phyloP scores from a whole-genome alignment of 2,888 invertebrate species.

The Plagiodera versicolora region DNA sequence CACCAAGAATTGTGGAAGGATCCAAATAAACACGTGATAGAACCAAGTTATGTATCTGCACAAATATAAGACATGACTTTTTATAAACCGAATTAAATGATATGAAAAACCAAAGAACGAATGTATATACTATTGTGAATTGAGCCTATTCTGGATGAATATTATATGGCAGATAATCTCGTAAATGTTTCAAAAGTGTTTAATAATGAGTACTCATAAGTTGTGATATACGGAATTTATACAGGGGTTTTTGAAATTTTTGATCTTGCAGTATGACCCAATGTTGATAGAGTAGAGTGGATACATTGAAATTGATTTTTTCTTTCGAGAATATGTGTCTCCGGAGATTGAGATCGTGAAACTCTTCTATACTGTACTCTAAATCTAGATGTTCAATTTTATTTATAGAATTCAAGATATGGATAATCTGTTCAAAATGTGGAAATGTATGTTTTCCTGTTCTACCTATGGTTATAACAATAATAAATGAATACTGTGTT shows the following conservation, averaged over 20 bases:
- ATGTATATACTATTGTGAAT: not conserved
- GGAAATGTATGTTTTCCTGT: not conserved
- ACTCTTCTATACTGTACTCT: not conserved
- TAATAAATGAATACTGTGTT: not conserved
- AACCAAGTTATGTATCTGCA: not conserved
- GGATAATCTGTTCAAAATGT: not conserved
- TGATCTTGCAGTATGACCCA: not conserved
- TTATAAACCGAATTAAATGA: not conserved
- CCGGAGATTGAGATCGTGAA: too few species aligned
- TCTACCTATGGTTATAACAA: not conserved
- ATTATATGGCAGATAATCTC: not conserved
- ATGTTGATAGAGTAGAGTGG: too few species aligned
- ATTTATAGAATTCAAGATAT: not conserved
- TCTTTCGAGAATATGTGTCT: too few species aligned
- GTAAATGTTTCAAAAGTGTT: not conserved
- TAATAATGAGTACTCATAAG: not conserved
- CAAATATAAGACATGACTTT: not conserved
- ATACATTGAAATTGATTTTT: too few species aligned
- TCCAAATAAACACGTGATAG: conserved; percentile 44
- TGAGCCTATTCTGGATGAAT: not conserved
- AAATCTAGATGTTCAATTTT: not conserved
- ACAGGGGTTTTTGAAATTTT: not conserved
- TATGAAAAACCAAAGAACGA: not conserved
- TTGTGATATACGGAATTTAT: conserved; percentile 1
- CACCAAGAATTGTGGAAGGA: conserved; percentile 47